These are phyloP conservation scores for Pogona vitticeps DNA, from an alignment of 2,113 vertebrate genomes.

Conservation along the genomic window DNA sequence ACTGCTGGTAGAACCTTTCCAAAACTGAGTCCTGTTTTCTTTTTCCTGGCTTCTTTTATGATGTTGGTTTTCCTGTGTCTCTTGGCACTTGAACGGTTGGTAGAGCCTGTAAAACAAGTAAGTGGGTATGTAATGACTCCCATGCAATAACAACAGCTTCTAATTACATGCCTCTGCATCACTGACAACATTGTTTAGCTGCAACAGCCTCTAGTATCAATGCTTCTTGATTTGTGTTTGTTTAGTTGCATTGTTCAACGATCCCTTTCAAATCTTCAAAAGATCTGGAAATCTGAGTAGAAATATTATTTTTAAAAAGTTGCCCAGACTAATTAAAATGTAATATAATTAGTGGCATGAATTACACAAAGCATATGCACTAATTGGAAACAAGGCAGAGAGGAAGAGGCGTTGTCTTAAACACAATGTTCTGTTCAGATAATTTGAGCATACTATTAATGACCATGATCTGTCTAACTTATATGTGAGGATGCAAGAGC, in stretches of 20 bases:
- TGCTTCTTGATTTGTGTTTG: neutral
- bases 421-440: neutral
- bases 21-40: slow-evolving; percentile 31
- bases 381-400: slow-evolving; percentile 22
- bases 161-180: slow-evolving; percentile 38
- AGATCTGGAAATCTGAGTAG: neutral
- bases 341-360: slow-evolving; percentile 14
- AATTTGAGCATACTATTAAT: neutral
- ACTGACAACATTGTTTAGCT: slow-evolving; percentile 19
- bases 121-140: slow-evolving; percentile 41
- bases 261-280: slow-evolving; percentile 46
- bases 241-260: slow-evolving; percentile 25
- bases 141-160: slow-evolving; percentile 17
- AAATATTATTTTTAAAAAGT: slow-evolving; percentile 26
- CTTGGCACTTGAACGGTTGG: slow-evolving; percentile 44
- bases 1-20: slow-evolving; percentile 16
- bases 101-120: slow-evolving; percentile 31
- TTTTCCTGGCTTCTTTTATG: slow-evolving; percentile 16
- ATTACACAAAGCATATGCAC: neutral
- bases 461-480: neutral
- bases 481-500: neutral
- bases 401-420: neutral
- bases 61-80: slow-evolving; percentile 41
- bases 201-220: slow-evolving; percentile 15
- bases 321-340: neutral